phyloP scores from a whole-genome alignment of 2,888 invertebrate species.

The Noctua janthina region DNA sequence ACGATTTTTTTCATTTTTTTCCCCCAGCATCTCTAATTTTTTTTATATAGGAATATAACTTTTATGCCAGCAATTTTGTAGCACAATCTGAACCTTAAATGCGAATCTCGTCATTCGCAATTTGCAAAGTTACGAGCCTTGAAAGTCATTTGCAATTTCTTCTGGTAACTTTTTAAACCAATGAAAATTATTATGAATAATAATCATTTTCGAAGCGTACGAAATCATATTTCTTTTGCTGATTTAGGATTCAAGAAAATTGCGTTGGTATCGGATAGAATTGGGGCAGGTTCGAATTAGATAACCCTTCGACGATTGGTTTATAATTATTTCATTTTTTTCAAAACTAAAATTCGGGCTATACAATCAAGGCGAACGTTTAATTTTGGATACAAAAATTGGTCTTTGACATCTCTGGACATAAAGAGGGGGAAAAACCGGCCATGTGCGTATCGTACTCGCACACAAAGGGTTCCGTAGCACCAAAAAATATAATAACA shows the following conservation, averaged over 20 bases:
- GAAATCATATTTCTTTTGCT: not conserved
- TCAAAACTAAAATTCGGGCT: not conserved
- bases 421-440: not conserved
- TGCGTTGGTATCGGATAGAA: not conserved
- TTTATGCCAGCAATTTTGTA: conserved; percentile 28
- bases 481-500: too few species aligned
- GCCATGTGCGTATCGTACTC: accelerated
- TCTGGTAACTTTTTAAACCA: conserved; percentile 45
- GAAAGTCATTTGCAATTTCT: conserved; percentile 55
- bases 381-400: not conserved
- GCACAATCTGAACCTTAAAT: conserved; percentile 41
- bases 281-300: not conserved
- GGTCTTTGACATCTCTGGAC: not conserved
- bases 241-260: not conserved
- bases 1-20: not conserved
- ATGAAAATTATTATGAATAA: conserved; percentile 32
- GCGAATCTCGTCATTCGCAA: conserved; percentile 41
- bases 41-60: conserved; percentile 18
- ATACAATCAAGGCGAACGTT: not conserved
- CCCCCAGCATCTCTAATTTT: not conserved
- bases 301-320: not conserved
- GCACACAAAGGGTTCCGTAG: too few species aligned
- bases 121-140: conserved; percentile 52
- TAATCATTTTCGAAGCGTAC: not conserved
- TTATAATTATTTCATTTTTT: not conserved